phyloP scores from a whole-genome alignment of 2,113 vertebrate species.

The Verasper variegatus region DNA sequence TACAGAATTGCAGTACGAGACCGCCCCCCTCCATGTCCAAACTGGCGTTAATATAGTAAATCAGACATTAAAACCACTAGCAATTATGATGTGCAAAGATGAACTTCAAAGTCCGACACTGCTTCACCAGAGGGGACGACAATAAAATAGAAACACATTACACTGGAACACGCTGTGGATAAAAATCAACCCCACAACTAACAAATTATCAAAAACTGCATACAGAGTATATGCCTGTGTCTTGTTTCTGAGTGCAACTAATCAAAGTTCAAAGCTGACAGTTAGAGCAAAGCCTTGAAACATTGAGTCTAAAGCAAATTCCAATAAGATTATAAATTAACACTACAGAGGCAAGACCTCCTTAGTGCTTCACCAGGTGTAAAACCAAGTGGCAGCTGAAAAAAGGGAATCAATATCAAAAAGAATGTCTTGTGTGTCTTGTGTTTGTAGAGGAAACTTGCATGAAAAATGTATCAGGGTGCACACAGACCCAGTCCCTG shows the following conservation, averaged over 20 bases:
- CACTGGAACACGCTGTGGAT: slow-evolving; percentile 14
- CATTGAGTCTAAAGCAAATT: slow-evolving; percentile 26
- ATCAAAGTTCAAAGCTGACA: slow-evolving; percentile 45
- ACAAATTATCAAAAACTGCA: not conserved
- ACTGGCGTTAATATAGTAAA: slow-evolving; percentile 64
- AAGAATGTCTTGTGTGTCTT: slow-evolving; percentile 50
- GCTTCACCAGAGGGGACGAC: slow-evolving; percentile 17
- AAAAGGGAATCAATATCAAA: slow-evolving; percentile 57
- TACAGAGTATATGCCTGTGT: not conserved
- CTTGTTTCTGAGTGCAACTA: slow-evolving; percentile 14
- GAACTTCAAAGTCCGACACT: slow-evolving; percentile 56
- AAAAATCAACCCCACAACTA: slow-evolving; percentile 24
- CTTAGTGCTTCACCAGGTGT: slow-evolving; percentile 12
- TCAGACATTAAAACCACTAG: slow-evolving; percentile 69
- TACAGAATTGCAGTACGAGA: slow-evolving; percentile 26
- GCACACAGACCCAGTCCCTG: slow-evolving; percentile 8
- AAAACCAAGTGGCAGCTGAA: slow-evolving; percentile 27
- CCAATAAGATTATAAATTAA: slow-evolving; percentile 38
- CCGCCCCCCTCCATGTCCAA: slow-evolving; percentile 48
- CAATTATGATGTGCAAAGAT: slow-evolving; percentile 59
- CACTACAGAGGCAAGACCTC: slow-evolving; percentile 39
- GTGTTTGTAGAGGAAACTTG: slow-evolving; percentile 45
- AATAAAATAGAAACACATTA: slow-evolving; percentile 37
- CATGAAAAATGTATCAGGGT: slow-evolving; percentile 62
- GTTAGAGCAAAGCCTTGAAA: slow-evolving; percentile 24